A percentile compares a stretch with the other conserved stretches of the same genome.
Evolutionary conservation across 2,888 invertebrate species (phyloP).

Genomic region (Caenorhabditis macrosperma): DNA sequence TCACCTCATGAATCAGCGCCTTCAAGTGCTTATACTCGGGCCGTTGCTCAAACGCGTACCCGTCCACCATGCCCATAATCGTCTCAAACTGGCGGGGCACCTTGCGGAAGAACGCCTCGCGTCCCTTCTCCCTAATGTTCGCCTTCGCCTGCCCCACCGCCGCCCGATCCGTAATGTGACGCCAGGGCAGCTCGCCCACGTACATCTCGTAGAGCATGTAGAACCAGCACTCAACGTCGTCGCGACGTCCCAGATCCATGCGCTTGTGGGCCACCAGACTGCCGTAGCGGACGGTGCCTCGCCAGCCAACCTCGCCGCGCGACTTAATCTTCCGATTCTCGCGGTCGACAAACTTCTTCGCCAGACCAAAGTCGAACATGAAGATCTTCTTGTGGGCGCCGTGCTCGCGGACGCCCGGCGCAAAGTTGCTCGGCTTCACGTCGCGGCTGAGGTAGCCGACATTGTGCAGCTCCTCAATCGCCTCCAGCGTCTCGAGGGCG

Average conservation of each 20-base stretch:
- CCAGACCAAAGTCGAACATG: constrained; percentile 63
- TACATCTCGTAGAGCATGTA: constrained; percentile 73
- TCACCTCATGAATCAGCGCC: constrained; percentile 38
- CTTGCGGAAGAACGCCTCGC: constrained; percentile 26
- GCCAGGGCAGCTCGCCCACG: constrained; percentile 71
- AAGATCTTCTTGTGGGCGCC: constrained; percentile 46
- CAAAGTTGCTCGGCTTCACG: constrained; percentile 68
- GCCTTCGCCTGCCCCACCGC: constrained; percentile 40
- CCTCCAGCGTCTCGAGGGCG: constrained; percentile 67
- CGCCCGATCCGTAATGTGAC: constrained; percentile 63
- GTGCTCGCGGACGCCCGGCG: constrained; percentile 60
- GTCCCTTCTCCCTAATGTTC: constrained; percentile 13
- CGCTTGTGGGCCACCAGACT: constrained; percentile 68
- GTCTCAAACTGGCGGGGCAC: constrained; percentile 50
- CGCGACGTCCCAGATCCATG: constrained; percentile 67
- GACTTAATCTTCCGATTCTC: constrained; percentile 48
- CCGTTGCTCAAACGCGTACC: constrained; percentile 35
- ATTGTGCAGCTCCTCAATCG: constrained; percentile 67
- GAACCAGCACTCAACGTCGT: constrained; percentile 72
- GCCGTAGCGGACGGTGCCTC: constrained; percentile 72
- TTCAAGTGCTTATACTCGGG: constrained; percentile 49
- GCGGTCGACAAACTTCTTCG: constrained; percentile 54
- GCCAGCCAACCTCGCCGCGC: constrained; percentile 72
- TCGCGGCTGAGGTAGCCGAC: constrained; percentile 63
- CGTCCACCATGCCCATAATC: constrained; percentile 52